phyloP scores from a whole-genome alignment of 2,113 vertebrate species.

The Embiotoca jacksoni region DNA sequence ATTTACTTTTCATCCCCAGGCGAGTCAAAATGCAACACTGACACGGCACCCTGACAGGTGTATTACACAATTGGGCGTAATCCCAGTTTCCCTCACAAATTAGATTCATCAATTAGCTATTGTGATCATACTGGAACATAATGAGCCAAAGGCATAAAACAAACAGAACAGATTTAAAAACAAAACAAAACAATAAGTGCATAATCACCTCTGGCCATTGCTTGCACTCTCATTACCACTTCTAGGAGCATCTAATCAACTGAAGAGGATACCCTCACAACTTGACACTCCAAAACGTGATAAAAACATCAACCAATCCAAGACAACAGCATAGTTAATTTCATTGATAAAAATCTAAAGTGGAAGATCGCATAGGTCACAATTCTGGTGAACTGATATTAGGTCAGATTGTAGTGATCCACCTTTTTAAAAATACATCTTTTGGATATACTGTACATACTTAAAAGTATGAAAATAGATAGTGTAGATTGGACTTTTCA shows the following conservation, averaged over 20 bases:
- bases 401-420: conserved; percentile 31
- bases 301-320: not conserved
- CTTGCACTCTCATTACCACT: not conserved
- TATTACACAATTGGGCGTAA: no score
- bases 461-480: conserved; percentile 73
- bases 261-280: not conserved
- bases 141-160: conserved; percentile 10
- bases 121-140: conserved; percentile 24
- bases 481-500: conserved; percentile 32
- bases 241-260: not conserved
- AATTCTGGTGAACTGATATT: conserved; percentile 7
- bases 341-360: conserved; percentile 21
- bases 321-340: not conserved
- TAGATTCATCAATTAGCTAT: not conserved
- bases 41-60: no score
- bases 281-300: not conserved
- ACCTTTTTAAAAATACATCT: conserved; percentile 58
- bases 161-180: conserved; percentile 10
- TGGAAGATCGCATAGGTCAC: conserved; percentile 30
- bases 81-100: no score
- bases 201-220: conserved; percentile 14
- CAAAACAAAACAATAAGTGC: conserved; percentile 24
- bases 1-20: no score
- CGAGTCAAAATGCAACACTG: no score
- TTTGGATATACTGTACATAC: conserved; percentile 64